Conservation (phyloP, 2,797 vertebrate genomes). For the Mycteria americana region DNA sequence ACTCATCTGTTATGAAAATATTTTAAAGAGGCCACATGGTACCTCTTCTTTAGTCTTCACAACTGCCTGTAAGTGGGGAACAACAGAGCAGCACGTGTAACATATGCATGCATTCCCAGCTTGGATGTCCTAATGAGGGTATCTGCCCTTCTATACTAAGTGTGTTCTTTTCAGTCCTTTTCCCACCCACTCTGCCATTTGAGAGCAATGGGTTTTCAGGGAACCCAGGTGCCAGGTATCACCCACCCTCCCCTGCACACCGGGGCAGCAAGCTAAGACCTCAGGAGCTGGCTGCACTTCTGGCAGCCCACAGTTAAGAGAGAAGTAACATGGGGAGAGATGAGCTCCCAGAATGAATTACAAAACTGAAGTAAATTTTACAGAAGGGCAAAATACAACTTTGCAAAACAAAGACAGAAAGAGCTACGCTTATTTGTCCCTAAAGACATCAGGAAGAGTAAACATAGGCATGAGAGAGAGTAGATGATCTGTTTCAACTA, state of each 20-base stretch:
- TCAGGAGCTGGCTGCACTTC: not conserved
- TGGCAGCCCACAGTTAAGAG: not conserved
- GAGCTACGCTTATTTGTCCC: not conserved
- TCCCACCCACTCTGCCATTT: fast-evolving
- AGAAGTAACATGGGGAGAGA: not conserved
- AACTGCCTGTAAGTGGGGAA: not conserved
- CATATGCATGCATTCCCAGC: fast-evolving
- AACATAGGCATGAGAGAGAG: fast-evolving
- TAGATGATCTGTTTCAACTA: not conserved
- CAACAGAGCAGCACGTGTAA: not conserved
- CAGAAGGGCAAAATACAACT: not conserved
- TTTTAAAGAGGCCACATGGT: not conserved
- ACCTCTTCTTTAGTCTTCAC: not conserved
- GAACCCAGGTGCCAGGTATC: not conserved
- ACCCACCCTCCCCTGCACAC: not conserved
- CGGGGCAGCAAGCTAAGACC: fast-evolving
- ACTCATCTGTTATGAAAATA: not conserved
- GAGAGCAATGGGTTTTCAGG: not conserved
- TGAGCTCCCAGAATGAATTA: not conserved
- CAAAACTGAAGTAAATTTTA: not conserved
- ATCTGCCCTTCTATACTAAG: not conserved
- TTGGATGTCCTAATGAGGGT: fast-evolving
- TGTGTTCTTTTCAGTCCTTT: not conserved
- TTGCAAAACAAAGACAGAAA: not conserved
- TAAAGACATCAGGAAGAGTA: not conserved